Percentiles rank a stretch among this genome's conserved stretches.
Evolutionary conservation across 1,140 invertebrate genomes (phyloP).

Genomic region (Danaus plexippus): DNA sequence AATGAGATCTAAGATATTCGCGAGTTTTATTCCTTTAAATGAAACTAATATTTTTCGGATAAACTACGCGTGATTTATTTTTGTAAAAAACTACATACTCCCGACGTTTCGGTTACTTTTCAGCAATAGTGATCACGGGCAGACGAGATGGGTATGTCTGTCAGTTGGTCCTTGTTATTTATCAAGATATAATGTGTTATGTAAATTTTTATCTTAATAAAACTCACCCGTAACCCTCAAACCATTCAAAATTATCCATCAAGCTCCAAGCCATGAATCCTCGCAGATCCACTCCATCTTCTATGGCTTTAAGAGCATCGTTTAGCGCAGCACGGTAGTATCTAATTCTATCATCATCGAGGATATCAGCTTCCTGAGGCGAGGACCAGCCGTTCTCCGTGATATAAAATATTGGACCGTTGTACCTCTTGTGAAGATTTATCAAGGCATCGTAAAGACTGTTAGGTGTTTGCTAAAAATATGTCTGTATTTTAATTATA

Average conservation of each 20-base stretch:
- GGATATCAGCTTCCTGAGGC: slow-evolving; percentile 40
- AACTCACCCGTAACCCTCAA: slow-evolving; percentile 62
- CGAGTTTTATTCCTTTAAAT: too few relatives aligned
- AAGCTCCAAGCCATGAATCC: slow-evolving; percentile 51
- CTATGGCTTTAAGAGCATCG: slow-evolving; percentile 60
- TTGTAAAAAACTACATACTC: too few relatives aligned
- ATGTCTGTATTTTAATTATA: too few relatives aligned
- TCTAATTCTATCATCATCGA: slow-evolving; percentile 63
- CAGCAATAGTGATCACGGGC: too few relatives aligned
- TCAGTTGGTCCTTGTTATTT: too few relatives aligned
- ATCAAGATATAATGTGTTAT: too few relatives aligned
- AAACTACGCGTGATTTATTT: too few relatives aligned
- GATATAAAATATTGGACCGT: slow-evolving; percentile 69
- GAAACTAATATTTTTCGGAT: too few relatives aligned
- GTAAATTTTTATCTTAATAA: background rate
- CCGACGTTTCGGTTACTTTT: too few relatives aligned
- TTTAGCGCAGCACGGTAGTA: slow-evolving; percentile 29
- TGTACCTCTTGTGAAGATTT: slow-evolving; percentile 70
- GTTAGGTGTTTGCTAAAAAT: slow-evolving; percentile 33
- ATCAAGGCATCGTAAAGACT: slow-evolving; percentile 40
- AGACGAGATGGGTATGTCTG: too few relatives aligned
- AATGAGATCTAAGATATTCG: too few relatives aligned
- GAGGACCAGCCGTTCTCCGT: slow-evolving; percentile 74
- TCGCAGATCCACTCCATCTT: slow-evolving; percentile 76
- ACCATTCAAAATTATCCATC: slow-evolving; percentile 62